Conservation (phyloP, 2,888 invertebrate genomes). For the Patella ulyssiponensis region DNA sequence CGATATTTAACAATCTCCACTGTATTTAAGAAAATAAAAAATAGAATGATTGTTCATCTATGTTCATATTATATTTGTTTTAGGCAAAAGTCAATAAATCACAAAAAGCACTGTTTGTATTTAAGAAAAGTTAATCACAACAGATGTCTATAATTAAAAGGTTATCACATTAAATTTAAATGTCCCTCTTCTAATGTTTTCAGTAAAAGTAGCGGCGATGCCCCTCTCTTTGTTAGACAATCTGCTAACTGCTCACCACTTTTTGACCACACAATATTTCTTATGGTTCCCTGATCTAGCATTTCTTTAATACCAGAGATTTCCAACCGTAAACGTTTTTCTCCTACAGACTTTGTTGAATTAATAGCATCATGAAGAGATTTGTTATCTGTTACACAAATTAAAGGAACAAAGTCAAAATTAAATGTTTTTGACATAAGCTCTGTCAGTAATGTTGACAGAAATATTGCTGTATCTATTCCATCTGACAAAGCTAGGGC, state of each 20-base stretch:
- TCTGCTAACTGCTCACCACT: neutral
- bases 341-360: neutral
- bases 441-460: neutral
- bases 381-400: neutral
- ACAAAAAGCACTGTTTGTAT: no score
- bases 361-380: conserved; percentile 5
- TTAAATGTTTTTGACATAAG: neutral
- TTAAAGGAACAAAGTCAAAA: neutral
- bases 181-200: neutral
- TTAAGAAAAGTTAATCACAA: no score
- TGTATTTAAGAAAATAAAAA: neutral
- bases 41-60: neutral
- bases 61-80: neutral
- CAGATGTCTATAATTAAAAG: no score
- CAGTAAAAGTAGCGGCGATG: neutral
- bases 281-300: neutral
- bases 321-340: neutral
- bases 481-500: neutral
- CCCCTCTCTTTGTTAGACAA: neutral
- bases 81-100: neutral
- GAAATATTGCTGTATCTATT: conserved; percentile 2
- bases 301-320: conserved; percentile 6
- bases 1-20: conserved; percentile 6
- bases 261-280: neutral
- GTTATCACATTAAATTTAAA: neutral